phyloP scores from a whole-genome alignment of 2,113 vertebrate genomes.

The Cromileptes altivelis region DNA sequence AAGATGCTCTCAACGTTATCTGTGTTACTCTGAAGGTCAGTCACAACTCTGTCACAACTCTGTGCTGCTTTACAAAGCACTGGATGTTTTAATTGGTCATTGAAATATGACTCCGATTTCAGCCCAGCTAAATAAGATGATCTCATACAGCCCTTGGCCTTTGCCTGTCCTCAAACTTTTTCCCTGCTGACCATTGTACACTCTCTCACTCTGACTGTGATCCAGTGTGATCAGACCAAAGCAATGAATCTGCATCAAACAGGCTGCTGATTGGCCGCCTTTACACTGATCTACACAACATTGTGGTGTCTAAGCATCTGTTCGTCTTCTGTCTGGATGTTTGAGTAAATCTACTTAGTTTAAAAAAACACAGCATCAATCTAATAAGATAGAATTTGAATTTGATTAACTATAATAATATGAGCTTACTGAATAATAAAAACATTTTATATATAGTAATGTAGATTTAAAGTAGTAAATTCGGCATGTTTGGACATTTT shows the following conservation, averaged over 20 bases:
- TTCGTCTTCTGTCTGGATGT: conserved; percentile 7
- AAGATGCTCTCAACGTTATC: conserved; percentile 97
- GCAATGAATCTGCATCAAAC: conserved; percentile 51
- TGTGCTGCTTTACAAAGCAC: neutral
- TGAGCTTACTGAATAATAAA: neutral
- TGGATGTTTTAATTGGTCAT: neutral
- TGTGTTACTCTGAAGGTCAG: conserved; percentile 97
- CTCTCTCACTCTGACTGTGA: conserved; percentile 7
- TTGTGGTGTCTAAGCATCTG: conserved; percentile 44
- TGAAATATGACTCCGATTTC: neutral
- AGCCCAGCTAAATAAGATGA: neutral
- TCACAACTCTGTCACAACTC: neutral
- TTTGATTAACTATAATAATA: neutral
- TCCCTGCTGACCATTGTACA: neutral
- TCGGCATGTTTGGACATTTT: neutral
- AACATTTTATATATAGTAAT: neutral
- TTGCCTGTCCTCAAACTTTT: conserved; percentile 26
- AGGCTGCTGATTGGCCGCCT: conserved; percentile 13
- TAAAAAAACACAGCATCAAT: neutral
- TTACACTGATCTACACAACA: conserved; percentile 23
- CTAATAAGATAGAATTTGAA: neutral
- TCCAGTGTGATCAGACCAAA: conserved; percentile 56
- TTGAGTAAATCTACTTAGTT: neutral
- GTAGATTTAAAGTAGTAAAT: neutral
- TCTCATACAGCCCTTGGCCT: neutral